Evolutionary conservation across 2,797 vertebrate genomes (phyloP).

Genomic region (Cetoscarus ocellatus): DNA sequence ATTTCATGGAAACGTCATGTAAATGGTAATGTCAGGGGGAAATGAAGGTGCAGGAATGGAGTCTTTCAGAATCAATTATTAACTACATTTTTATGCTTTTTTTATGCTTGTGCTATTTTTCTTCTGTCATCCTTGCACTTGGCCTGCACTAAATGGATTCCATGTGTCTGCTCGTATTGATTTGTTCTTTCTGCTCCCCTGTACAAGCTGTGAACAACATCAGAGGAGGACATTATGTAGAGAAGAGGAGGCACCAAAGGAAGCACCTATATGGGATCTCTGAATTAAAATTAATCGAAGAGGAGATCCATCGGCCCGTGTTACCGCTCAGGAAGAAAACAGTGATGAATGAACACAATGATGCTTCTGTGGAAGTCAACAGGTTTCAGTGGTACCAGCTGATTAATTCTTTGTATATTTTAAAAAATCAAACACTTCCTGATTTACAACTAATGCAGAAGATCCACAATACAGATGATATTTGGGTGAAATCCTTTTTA

Average conservation of each 20-base stretch:
- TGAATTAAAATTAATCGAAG: not conserved
- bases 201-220: not conserved
- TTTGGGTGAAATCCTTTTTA: too few species aligned
- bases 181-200: not conserved
- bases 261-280: not conserved
- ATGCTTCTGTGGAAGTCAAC: too few species aligned
- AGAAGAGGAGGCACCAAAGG: not conserved
- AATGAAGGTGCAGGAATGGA: not conserved
- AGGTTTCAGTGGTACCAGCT: too few species aligned
- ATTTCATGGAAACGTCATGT: slow-evolving; percentile 15
- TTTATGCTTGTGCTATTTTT: not conserved
- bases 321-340: not conserved
- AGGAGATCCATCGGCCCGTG: not conserved
- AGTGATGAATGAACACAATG: not conserved
- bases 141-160: not conserved
- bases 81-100: not conserved
- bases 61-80: not conserved
- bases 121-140: not conserved
- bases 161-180: not conserved
- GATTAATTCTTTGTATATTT: too few species aligned
- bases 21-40: not conserved
- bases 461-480: too few species aligned
- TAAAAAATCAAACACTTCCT: too few species aligned
- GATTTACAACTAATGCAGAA: too few species aligned
- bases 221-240: not conserved